Evolutionary conservation across 1,140 invertebrate species (phyloP), one percentile per base, ranked within the genome.

Genomic region (Aethina tumida): DNA sequence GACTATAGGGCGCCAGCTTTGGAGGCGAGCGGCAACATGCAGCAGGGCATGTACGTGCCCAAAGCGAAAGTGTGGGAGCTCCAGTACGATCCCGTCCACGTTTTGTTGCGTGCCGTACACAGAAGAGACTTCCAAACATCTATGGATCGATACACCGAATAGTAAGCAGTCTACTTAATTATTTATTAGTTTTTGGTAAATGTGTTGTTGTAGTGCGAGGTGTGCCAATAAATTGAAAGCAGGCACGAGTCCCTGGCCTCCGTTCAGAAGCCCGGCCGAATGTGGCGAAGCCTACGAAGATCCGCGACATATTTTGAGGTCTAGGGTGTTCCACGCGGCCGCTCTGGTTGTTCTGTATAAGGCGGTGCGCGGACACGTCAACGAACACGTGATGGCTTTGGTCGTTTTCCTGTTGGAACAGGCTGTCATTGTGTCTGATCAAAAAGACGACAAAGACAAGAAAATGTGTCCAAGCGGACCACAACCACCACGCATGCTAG

Each of bases 21-120:
- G 45, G 84, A 88, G 56, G 70, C 75, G 1, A 78, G 77, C 55
- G 84, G 47, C 7, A 55, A 49, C 62, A 80, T 96, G 69, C 84
- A 93, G 53, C 92, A 97, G 62, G 93, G 93, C 8, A 84, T 91
- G 66, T 97, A 96, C 63, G 81, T 84, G 25, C 92, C 92, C 6
- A 87, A 87, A 62, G 70, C 83, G 19, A 67, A 74, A 14, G 83
- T 97, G 14, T 97, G 93, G 93, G 79, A 92, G 55, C 72, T 80
- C 36, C 76, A 92, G 49, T 98, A 92, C 60, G 90, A 97, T 68
- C 94, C 94, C 2, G 74, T 98, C 28, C 89, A 95, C 62, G 86
- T 95, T 4, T 66, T 93, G 13, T 65, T 95, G 2, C 68, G 94
- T 53, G 89, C 90, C 15, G 86, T 96, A 2, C 90, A 97, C 64